phyloP scores from a whole-genome alignment of 2,888 invertebrate species.

The Platerodrilus igneus region DNA sequence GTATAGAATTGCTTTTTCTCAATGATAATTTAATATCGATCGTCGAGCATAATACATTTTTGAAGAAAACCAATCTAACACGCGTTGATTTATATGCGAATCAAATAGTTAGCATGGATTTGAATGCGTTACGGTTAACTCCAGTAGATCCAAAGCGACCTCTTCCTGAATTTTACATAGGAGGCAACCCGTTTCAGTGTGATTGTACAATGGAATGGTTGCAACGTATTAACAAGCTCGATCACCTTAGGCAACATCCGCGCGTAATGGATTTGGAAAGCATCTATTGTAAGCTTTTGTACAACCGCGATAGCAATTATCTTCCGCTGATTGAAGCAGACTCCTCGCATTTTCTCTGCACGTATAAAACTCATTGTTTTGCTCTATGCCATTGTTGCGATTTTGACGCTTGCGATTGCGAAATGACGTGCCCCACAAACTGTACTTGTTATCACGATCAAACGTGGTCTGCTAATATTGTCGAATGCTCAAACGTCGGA shows the following conservation, averaged over 20 bases:
- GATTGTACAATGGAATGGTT: slow-evolving; percentile 96
- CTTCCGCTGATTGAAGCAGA: slow-evolving; percentile 83
- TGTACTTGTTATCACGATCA: slow-evolving; percentile 95
- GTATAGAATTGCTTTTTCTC: slow-evolving; percentile 78
- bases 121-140: slow-evolving; percentile 79
- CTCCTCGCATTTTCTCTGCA: slow-evolving; percentile 86
- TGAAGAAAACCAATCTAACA: slow-evolving; percentile 82
- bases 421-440: slow-evolving; percentile 91
- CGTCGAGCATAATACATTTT: slow-evolving; percentile 85
- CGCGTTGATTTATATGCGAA: slow-evolving; percentile 90
- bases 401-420: slow-evolving; percentile 95
- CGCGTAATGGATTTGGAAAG: slow-evolving; percentile 85
- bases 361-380: slow-evolving; percentile 90
- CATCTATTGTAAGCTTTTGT: slow-evolving; percentile 82
- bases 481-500: slow-evolving; percentile 80
- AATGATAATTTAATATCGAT: slow-evolving; percentile 83
- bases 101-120: slow-evolving; percentile 84
- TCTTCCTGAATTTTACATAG: slow-evolving; percentile 87
- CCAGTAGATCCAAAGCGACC: slow-evolving; percentile 71
- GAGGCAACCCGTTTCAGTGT: slow-evolving; percentile 90
- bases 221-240: slow-evolving; percentile 81
- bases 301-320: slow-evolving; percentile 78
- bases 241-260: slow-evolving; percentile 81
- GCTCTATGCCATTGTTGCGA: slow-evolving; percentile 94
- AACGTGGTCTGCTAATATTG: slow-evolving; percentile 88